Percentiles rank a stretch among this genome's conserved stretches.
phyloP scores from a whole-genome alignment of 64 coral and sea anemone genomes.

The Dendronephthya gigantea region DNA sequence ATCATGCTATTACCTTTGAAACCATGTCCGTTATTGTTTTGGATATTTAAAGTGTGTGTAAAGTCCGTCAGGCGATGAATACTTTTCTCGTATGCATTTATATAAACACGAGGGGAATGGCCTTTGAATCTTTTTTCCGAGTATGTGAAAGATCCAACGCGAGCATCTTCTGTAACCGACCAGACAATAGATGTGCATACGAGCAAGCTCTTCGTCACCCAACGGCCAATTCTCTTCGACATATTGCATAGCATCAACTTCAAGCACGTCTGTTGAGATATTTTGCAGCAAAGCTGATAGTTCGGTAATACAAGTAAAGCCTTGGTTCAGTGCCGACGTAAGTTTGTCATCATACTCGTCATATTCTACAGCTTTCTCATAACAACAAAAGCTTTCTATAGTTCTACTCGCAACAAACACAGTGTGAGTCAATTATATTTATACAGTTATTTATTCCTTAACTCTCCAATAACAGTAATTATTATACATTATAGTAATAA shows the following conservation, averaged over 20 bases:
- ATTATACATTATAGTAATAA: too few relatives aligned
- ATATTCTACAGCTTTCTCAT: not conserved
- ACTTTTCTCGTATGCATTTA: not conserved
- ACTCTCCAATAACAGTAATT: too few relatives aligned
- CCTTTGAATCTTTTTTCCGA: not conserved
- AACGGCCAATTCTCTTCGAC: not conserved
- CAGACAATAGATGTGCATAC: not conserved
- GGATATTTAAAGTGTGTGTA: not conserved
- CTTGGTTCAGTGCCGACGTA: not conserved
- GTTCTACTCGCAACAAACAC: too few relatives aligned
- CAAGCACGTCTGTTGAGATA: not conserved
- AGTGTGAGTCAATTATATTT: too few relatives aligned
- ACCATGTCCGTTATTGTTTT: too few relatives aligned
- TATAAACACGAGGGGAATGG: not conserved
- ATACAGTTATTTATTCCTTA: too few relatives aligned
- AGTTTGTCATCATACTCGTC: not conserved
- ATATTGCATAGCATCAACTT: not conserved
- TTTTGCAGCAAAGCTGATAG: not conserved
- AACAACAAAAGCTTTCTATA: not conserved
- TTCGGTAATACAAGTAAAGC: not conserved
- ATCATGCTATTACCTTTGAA: too few relatives aligned
- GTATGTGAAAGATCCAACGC: slow-evolving; percentile 3
- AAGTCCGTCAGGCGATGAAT: not conserved
- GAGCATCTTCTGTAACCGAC: slow-evolving; percentile 4
- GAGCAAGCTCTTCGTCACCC: not conserved